Percentiles rank a stretch among this genome's conserved stretches.
Conservation (phyloP, 2,113 vertebrate species). For the Romanogobio albipinnatus region DNA sequence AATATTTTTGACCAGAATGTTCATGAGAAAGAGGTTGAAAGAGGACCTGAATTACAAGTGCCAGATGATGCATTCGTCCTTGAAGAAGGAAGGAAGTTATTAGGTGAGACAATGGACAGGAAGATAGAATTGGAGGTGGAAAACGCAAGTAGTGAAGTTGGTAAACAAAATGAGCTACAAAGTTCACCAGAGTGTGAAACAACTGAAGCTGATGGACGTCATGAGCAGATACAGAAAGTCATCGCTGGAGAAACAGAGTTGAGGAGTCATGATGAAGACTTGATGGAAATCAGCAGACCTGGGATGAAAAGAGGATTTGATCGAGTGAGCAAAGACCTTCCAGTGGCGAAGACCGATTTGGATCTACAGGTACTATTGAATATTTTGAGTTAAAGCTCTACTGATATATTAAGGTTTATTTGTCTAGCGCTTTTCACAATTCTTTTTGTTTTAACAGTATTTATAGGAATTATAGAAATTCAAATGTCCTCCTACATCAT, state of each 20-base stretch:
- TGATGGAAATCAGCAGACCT: background rate
- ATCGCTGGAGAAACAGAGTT: constrained; percentile 1
- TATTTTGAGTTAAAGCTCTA: background rate
- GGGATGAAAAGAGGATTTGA: constrained; percentile 42
- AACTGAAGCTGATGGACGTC: background rate
- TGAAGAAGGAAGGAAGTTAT: too few species aligned
- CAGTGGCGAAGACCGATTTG: background rate
- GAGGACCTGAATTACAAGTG: background rate
- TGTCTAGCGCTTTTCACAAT: too few species aligned
- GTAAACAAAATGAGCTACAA: too few species aligned
- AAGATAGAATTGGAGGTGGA: too few species aligned
- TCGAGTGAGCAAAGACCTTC: background rate
- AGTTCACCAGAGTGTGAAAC: background rate
- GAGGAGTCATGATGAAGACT: background rate
- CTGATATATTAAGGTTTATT: too few species aligned
- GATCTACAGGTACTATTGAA: constrained; percentile 11
- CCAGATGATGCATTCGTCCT: too few species aligned
- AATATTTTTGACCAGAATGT: background rate
- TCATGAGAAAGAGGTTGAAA: background rate
- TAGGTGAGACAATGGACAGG: too few species aligned
- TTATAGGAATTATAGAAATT: background rate
- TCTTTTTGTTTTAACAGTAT: background rate
- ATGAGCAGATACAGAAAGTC: background rate
- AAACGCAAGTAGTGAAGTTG: too few species aligned
- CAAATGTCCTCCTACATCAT: background rate